A percentile compares a stretch with the other conserved stretches of the same genome.
These are phyloP conservation scores for Andrena minutula DNA, from an alignment of 2,888 invertebrate genomes.

Conservation along the genomic window DNA sequence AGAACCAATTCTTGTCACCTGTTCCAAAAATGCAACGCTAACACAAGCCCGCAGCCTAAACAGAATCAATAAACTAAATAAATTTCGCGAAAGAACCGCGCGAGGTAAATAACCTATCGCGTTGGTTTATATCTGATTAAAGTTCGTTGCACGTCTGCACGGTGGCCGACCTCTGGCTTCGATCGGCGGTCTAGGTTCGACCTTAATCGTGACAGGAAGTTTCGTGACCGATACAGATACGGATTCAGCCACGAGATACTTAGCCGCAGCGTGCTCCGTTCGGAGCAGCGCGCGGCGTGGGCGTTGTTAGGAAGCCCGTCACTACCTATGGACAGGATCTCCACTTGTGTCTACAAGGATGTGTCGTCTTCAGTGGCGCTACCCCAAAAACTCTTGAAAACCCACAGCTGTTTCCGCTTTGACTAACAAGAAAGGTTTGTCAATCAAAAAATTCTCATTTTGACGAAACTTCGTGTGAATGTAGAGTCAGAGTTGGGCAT, in stretches of 20 bases:
- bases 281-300: slow-evolving; percentile 36
- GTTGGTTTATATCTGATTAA: slow-evolving; percentile 13
- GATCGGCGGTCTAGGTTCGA: slow-evolving; percentile 43
- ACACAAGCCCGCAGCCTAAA: not conserved
- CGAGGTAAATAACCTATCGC: slow-evolving; percentile 4
- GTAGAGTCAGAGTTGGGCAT: too few species aligned
- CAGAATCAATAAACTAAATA: not conserved
- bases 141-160: slow-evolving; percentile 3
- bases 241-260: slow-evolving; percentile 58
- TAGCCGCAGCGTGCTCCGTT: slow-evolving; percentile 22
- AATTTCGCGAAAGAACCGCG: not conserved
- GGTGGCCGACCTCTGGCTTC: slow-evolving; percentile 46
- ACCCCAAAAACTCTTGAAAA: too few species aligned
- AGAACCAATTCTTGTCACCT: too few species aligned
- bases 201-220: slow-evolving; percentile 65
- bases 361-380: too few species aligned
- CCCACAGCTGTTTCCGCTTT: too few species aligned
- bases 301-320: slow-evolving; percentile 17
- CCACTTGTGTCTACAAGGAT: too few species aligned
- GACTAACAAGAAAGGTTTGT: too few species aligned
- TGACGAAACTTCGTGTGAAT: too few species aligned
- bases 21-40: too few species aligned
- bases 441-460: too few species aligned
- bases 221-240: slow-evolving; percentile 71
- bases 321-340: too few species aligned